Base-by-base conservation (phyloP, 2,888 invertebrate species). In the Pachliopta kotzebuea region DNA sequence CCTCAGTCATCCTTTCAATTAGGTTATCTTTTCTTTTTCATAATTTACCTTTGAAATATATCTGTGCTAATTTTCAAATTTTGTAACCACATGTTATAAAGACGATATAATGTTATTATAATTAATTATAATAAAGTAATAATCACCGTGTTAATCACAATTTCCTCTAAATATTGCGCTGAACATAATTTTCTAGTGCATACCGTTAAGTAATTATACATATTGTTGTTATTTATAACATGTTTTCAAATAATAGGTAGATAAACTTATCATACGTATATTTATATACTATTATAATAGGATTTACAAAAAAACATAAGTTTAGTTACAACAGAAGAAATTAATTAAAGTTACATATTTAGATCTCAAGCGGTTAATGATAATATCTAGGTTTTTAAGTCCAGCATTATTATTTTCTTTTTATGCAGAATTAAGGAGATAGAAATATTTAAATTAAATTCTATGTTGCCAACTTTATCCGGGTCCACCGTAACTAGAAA, bases 401-500 rank as follows among this genome's bases (percentile, higher is more conserved):
- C n/a, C n/a, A n/a, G n/a, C n/a, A 29, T 29, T 29, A 29, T 8
- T 29, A 29, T 29, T 8, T 29, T 29, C 29, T 29, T 8, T 8
- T 8, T 8, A 8, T 29, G 31, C 8, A 31, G 4, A 11, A 31
- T 31, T 31, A 9, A 9, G 31, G 7, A 31, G 1, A 8, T 9
- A 31, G 8, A 2, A 31, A 31, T 31, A n/a, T n/a, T n/a, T n/a
- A n/a, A n/a, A n/a, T n/a, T n/a, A n/a, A n/a, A n/a, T n/a, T n/a
- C n/a, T n/a, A n/a, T 45, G 20, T 29, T 29, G 29, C n/a, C n/a
- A 21, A 31, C 20, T 56, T 20, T 29, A 55, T 55, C 42, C 53
- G n/a, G 63, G 53, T 63, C 53, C n/a, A 23, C 11, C 26, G 42
- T 53, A 45, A 45, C 18, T 57, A 56, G 57, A 45, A 58, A 49